Base-by-base conservation (phyloP, 2,113 vertebrate species). In the rabbit (Oryctolagus cuniculus) region DNA sequence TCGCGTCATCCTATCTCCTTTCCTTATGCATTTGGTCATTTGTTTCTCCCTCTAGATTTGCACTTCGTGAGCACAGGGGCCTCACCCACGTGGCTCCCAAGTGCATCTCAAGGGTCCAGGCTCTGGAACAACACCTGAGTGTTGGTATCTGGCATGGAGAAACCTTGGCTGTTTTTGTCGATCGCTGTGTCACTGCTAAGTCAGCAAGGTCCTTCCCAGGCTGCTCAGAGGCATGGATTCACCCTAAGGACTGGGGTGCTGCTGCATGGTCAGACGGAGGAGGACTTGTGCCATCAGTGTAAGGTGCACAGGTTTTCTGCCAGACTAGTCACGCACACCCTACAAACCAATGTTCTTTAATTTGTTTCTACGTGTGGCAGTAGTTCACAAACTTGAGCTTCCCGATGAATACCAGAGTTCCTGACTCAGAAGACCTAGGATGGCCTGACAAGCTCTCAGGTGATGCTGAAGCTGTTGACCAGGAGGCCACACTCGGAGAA, bases 261-360 rank as follows among this genome's bases (percentile, higher is more conserved):
- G 61, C 75, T 74, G 15, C 16, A 25, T 58, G 25, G 70, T 16
- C 74, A 83, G 89, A 73, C 29, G 29, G 31, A 44, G 19, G 55
- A 74, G 70, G 51, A 44, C 38, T 36, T 2, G 7, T 1, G n/a
- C 61, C 58, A 38, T 38, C 77, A 67, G 51, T 21, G 6, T 9
- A 53, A 38, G 63, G 24, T 10, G 24, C 0, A 4, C 11, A 17
- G 70, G 66, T 74, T 70, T 2, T 70, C 36, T 19, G 67, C 25
- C 72, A 87, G 36, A 29, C 22, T 53, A 79, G 24, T 25, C 10
- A 25, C 11, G 3, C 8, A 70, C 12, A 79, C 51, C 44, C 67
- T 88, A 69, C 64, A 66, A 81, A 80, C 25, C 31, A 75, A 15
- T 6, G 49, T 51, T 82, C 70, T 92, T 91, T 2, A 95, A 78